Percentiles rank a stretch among this genome's conserved stretches.
Evolutionary conservation across 2,797 vertebrate species (phyloP).

Genomic region (Cyclopterus lumpus): DNA sequence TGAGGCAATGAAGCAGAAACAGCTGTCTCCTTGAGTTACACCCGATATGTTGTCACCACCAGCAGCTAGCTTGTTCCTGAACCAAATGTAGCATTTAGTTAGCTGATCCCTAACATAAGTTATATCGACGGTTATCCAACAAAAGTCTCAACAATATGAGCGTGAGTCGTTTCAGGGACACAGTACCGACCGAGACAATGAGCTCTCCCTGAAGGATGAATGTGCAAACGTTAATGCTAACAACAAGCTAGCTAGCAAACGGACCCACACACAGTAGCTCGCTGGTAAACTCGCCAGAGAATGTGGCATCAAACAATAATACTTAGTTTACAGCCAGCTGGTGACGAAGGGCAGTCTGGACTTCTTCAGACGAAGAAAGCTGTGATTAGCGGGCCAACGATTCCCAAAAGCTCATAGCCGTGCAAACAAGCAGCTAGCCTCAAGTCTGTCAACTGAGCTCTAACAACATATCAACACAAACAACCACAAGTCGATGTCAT

Average conservation of each 20-base stretch:
- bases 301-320: constrained; percentile 32
- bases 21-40: constrained; percentile 37
- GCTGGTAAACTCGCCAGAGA: constrained; percentile 31
- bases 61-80: constrained; percentile 38
- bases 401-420: constrained; percentile 27
- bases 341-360: constrained; percentile 28
- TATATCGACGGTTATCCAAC: not conserved
- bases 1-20: constrained; percentile 33
- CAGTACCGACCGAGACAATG: constrained; percentile 46
- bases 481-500: constrained; percentile 55
- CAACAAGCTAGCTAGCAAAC: constrained; percentile 72
- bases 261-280: constrained; percentile 42
- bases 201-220: constrained; percentile 61
- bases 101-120: constrained; percentile 14
- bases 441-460: constrained; percentile 70
- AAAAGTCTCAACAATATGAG: constrained; percentile 8
- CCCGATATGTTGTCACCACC: constrained; percentile 17
- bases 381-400: constrained; percentile 32
- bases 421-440: constrained; percentile 67
- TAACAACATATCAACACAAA: constrained; percentile 74
- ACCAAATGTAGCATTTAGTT: constrained; percentile 36
- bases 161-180: not conserved
- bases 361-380: constrained; percentile 24
- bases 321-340: constrained; percentile 25
- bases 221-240: constrained; percentile 78